Percentiles rank a stretch among this genome's conserved stretches.
Evolutionary conservation across 2,888 invertebrate species (phyloP).

Genomic region (Papilio protenor): DNA sequence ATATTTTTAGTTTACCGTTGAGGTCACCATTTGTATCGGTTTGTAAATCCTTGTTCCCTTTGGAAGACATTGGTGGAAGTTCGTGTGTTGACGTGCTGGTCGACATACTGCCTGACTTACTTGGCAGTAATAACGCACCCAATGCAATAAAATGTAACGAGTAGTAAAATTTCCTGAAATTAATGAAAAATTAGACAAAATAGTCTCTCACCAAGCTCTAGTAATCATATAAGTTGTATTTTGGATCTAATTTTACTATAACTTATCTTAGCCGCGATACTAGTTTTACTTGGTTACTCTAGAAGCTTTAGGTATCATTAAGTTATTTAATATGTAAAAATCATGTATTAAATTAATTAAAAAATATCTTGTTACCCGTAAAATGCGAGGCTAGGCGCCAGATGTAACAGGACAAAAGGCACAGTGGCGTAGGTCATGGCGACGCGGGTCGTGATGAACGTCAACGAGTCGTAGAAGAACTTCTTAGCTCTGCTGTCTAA

Average conservation of each 20-base stretch:
- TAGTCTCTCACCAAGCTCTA: no score
- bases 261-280: background rate
- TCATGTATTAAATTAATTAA: background rate
- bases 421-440: slow-evolving; percentile 95
- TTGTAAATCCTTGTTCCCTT: slow-evolving; percentile 49
- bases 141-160: slow-evolving; percentile 79
- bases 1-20: slow-evolving; percentile 69
- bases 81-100: slow-evolving; percentile 52
- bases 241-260: no score
- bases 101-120: slow-evolving; percentile 51
- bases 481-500: slow-evolving; percentile 86
- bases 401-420: slow-evolving; percentile 95
- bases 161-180: slow-evolving; percentile 84
- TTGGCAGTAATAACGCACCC: slow-evolving; percentile 75
- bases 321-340: no score
- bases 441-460: slow-evolving; percentile 92
- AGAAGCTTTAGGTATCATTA: background rate
- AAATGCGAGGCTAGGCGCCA: slow-evolving; percentile 89
- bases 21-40: slow-evolving; percentile 57
- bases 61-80: slow-evolving; percentile 56
- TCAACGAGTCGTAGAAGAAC: slow-evolving; percentile 91
- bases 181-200: slow-evolving; percentile 34
- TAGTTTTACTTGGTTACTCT: background rate
- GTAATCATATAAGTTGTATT: no score
- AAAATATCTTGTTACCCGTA: slow-evolving; percentile 87